Percentiles rank a stretch among this genome's conserved stretches.
Conservation (phyloP, 2,113 vertebrate species). For the Larimichthys polyactis region DNA sequence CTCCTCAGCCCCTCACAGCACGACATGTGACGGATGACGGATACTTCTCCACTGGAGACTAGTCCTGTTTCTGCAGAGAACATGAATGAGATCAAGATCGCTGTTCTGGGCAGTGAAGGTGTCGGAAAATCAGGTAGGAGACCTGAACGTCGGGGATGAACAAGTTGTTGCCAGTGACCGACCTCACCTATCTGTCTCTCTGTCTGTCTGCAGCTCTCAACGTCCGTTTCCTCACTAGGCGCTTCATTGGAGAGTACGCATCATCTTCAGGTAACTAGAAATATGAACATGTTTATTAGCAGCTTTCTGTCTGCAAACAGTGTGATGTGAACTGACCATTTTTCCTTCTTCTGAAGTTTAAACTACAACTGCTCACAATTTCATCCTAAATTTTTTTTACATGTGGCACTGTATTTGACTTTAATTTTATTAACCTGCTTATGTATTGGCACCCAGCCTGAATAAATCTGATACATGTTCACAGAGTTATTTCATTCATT, state of each 20-base stretch:
- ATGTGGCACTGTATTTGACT: too few species aligned
- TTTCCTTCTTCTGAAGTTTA: too few species aligned
- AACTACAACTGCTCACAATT: too few species aligned
- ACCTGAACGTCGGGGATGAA: neutral
- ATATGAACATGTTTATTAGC: neutral
- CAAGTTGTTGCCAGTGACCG: neutral
- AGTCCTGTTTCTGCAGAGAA: neutral
- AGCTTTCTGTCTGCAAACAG: neutral
- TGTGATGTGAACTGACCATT: neutral
- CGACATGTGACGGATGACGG: neutral
- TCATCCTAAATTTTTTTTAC: too few species aligned
- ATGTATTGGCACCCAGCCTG: too few species aligned
- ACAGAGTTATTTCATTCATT: too few species aligned
- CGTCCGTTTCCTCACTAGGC: conserved; percentile 83
- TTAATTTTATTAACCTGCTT: too few species aligned
- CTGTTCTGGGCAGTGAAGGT: conserved; percentile 86
- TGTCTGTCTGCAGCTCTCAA: conserved; percentile 84
- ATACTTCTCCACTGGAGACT: neutral
- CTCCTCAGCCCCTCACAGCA: neutral
- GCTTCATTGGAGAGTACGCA: conserved; percentile 55
- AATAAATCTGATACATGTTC: too few species aligned
- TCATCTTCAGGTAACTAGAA: conserved; percentile 83
- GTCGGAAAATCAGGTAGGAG: conserved; percentile 89
- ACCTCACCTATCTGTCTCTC: neutral
- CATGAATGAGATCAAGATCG: conserved; percentile 87